Evolutionary conservation across 2,113 vertebrate species (phyloP).

Genomic region (Thunnus maccoyii): DNA sequence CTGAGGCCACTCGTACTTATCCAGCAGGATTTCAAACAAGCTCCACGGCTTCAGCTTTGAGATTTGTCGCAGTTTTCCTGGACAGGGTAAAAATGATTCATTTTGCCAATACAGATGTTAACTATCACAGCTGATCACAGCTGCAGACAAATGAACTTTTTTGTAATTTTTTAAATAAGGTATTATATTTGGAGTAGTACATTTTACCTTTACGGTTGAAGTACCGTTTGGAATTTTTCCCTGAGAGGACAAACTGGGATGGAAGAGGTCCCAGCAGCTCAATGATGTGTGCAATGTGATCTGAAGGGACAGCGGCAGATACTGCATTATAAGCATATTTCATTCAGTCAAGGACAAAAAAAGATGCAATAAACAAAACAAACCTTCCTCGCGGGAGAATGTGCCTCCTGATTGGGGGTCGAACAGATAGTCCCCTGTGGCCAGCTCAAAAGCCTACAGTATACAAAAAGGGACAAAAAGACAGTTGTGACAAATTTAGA

Average conservation of each 20-base stretch:
- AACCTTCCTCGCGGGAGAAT: slow-evolving; percentile 81
- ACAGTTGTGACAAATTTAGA: background rate
- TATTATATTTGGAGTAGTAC: no score
- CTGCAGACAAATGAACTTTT: no score
- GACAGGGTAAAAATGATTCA: background rate
- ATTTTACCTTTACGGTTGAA: slow-evolving; percentile 90
- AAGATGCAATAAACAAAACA: slow-evolving; percentile 9
- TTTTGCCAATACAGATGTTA: background rate
- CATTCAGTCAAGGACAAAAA: slow-evolving; percentile 26
- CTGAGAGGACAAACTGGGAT: slow-evolving; percentile 91
- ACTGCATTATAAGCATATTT: slow-evolving; percentile 79
- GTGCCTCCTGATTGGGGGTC: slow-evolving; percentile 76
- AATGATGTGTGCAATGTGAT: slow-evolving; percentile 98
- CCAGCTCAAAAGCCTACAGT: slow-evolving; percentile 80
- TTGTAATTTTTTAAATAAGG: no score
- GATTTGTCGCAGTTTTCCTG: slow-evolving; percentile 94
- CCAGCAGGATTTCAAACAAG: slow-evolving; percentile 93
- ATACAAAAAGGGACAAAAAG: slow-evolving; percentile 6
- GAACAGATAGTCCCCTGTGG: slow-evolving; percentile 82
- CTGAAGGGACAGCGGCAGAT: slow-evolving; percentile 87
- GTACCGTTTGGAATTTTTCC: slow-evolving; percentile 92
- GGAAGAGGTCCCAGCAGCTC: slow-evolving; percentile 96
- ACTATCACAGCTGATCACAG: no score
- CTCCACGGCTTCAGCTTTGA: slow-evolving; percentile 96
- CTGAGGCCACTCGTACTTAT: slow-evolving; percentile 94